Conservation (phyloP, 1,140 invertebrate genomes). For the Streblospio benedicti region DNA sequence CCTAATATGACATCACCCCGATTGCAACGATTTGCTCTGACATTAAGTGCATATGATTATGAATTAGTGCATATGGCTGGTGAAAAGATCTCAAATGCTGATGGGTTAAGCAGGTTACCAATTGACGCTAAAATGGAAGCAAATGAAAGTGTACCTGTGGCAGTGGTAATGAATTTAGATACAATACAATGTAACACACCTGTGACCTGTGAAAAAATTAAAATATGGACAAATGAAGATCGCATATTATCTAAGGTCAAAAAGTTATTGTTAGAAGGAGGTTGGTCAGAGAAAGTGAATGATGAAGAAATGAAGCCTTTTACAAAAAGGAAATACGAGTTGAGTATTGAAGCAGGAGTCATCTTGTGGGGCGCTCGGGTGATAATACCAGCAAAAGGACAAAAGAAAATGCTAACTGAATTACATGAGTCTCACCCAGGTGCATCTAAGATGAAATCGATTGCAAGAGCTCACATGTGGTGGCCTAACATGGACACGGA, state of each 20-base stretch:
- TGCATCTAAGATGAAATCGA: conserved; percentile 1
- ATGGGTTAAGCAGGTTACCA: conserved; percentile 3
- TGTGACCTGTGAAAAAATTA: too few relatives aligned
- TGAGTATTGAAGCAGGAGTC: not conserved
- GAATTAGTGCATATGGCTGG: not conserved
- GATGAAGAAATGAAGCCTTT: not conserved
- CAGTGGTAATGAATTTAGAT: too few relatives aligned
- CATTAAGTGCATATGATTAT: conserved; percentile 1
- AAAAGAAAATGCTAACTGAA: not conserved
- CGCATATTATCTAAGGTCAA: too few relatives aligned
- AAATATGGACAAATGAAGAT: too few relatives aligned
- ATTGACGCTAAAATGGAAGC: not conserved
- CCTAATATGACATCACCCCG: conserved; percentile 5
- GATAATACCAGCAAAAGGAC: not conserved
- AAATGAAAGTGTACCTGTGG: not conserved
- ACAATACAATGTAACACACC: too few relatives aligned
- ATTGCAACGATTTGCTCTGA: conserved; percentile 10
- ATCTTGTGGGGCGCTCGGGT: not conserved
- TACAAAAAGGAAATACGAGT: not conserved
- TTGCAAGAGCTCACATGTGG: not conserved
- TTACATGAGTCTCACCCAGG: conserved; percentile 2
- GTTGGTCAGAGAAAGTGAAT: not conserved
- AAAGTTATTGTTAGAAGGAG: too few relatives aligned
- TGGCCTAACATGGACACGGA: conserved; percentile 3
- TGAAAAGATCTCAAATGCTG: not conserved